These are phyloP conservation scores for Etheostoma perlongum DNA, from an alignment of 2,797 vertebrate genomes.

Conservation along the genomic window DNA sequence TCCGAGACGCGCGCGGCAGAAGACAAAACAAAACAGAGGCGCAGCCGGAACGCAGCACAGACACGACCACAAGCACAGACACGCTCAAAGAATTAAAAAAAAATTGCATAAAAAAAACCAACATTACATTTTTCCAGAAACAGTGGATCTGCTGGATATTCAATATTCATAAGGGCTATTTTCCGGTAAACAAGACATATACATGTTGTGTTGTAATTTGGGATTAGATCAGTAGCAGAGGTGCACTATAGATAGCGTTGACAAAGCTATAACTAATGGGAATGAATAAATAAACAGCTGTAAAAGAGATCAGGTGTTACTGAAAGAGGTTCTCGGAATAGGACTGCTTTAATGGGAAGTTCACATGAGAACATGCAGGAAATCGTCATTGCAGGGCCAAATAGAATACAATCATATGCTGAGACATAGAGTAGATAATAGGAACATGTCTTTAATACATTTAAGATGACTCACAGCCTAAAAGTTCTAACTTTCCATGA, in stretches of 20 bases:
- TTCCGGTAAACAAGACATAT: not conserved
- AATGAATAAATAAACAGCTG: not conserved
- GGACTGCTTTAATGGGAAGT: constrained; percentile 1
- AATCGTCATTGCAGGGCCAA: not conserved
- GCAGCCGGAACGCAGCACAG: no score
- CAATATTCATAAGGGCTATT: no score
- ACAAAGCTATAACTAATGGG: not conserved
- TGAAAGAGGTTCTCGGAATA: constrained; percentile 1
- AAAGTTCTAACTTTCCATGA: not conserved
- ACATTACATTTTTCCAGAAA: no score
- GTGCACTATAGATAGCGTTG: no score
- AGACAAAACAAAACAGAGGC: no score
- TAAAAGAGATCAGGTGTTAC: not conserved
- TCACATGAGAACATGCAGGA: constrained; percentile 4
- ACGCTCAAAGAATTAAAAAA: not conserved
- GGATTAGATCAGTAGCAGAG: not conserved
- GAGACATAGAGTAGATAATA: not conserved
- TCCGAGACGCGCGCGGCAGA: no score
- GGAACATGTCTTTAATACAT: not conserved
- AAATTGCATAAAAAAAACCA: not conserved
- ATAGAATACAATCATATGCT: not conserved
- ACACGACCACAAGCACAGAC: no score
- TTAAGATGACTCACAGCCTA: not conserved
- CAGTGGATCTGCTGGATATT: not conserved
- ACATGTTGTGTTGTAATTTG: not conserved